Base-by-base conservation (phyloP, 2,888 invertebrate genomes). In the Synergus umbraculus region DNA sequence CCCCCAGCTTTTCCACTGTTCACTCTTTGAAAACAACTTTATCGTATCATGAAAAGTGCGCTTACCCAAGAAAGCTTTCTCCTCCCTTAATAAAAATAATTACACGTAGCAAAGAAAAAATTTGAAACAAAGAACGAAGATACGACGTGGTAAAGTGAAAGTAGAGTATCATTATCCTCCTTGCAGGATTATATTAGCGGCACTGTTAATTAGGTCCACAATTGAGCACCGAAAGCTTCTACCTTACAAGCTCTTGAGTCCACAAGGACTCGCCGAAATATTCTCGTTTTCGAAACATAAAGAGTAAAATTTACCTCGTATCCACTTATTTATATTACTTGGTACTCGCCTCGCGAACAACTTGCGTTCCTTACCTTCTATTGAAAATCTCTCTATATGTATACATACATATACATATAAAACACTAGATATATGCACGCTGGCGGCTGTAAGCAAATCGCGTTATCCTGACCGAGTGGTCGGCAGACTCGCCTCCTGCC, bases 401-500 rank as follows among this genome's bases (percentile, higher is more conserved):
- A 83, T 78, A 84, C 79, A 86, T 41, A 37, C 41, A 65, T 43
- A 66, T 66, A 66, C 15, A 43, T 66, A 66, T 41, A 66, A 44
- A 66, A 44, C 22, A 83, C 77, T 85, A 86, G 86, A 88, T 87
- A 87, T 87, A 88, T 86, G 88, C 85, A 83, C 83, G 86, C 86
- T 85, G 85, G 83, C 86, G 86, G 88, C 88, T 89, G 89, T 89
- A 89, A 90, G 91, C 88, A 91, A 91, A 91, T 91, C 91, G 89
- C 87, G 90, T 91, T 91, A 90, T 89, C 89, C 89, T 84, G 86
- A 83, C 84, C 83, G 84, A 84, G 84, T 85, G 86, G 86, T 83
- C 86, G 81, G 86, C 84, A 79, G 82, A 83, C 80, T 76, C 85
- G 85, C 85, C 87, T 86, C 84, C 88, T 87, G 88, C 89, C 87